Percentiles rank a stretch among this genome's conserved stretches.
phyloP scores from a whole-genome alignment of 2,797 vertebrate genomes.

The Enteromius argenteus region DNA sequence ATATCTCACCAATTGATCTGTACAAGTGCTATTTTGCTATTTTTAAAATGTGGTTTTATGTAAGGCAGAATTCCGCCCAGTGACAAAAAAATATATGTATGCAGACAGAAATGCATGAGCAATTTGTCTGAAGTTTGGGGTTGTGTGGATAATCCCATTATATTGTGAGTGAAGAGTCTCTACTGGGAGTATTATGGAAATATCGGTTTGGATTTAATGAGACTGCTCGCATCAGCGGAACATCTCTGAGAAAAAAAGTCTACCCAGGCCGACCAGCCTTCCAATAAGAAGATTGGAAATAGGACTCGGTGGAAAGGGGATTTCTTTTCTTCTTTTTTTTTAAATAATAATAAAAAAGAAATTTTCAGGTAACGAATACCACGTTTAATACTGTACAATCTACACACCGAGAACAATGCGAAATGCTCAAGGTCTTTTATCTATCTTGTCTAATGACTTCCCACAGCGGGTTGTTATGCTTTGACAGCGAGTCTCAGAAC shows the following conservation, averaged over 20 bases:
- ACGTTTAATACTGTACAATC: constrained; percentile 91
- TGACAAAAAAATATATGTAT: constrained; percentile 76
- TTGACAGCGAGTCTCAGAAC: constrained; percentile 99
- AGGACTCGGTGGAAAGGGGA: constrained; percentile 84
- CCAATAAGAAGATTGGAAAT: constrained; percentile 88
- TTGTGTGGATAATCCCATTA: constrained; percentile 92
- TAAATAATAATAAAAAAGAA: constrained; percentile 68
- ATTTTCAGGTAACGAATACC: constrained; percentile 88
- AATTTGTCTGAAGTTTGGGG: constrained; percentile 89
- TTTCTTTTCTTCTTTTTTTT: constrained; percentile 69
- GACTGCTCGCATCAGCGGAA: constrained; percentile 88
- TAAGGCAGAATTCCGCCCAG: constrained; percentile 70
- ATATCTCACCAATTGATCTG: constrained; percentile 78
- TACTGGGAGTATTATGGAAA: constrained; percentile 94
- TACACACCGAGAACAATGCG: constrained; percentile 94
- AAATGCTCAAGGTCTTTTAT: constrained; percentile 96
- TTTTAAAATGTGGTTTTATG: constrained; percentile 73
- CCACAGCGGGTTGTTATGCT: constrained; percentile 99
- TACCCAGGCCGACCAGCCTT: constrained; percentile 85
- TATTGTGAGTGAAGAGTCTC: constrained; percentile 89
- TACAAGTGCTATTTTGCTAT: constrained; percentile 76
- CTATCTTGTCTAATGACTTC: constrained; percentile 99
- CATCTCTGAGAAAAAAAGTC: constrained; percentile 88
- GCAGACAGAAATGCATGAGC: constrained; percentile 80
- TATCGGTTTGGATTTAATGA: constrained; percentile 94